phyloP scores from a whole-genome alignment of 2,113 vertebrate genomes.

The Sylvia atricapilla region DNA sequence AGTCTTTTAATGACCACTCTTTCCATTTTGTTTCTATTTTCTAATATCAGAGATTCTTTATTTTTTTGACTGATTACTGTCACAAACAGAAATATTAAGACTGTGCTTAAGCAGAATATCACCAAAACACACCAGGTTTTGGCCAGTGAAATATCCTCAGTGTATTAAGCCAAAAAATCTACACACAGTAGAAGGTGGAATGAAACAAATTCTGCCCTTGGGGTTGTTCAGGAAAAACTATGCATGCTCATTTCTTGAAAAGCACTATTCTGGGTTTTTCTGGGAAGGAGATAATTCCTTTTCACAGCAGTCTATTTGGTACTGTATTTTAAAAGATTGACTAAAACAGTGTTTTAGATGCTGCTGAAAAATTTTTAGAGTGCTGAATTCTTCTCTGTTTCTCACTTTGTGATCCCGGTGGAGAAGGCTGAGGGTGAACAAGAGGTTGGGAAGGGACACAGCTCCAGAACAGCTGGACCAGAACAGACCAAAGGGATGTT shows the following conservation, averaged over 20 bases:
- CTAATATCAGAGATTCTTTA: not conserved
- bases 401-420: not conserved
- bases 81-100: not conserved
- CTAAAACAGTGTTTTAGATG: not conserved
- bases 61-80: not conserved
- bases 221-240: not conserved
- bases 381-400: not conserved
- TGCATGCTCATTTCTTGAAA: not conserved
- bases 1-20: not conserved
- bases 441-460: not conserved
- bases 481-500: not conserved
- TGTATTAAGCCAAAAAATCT: not conserved
- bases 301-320: not conserved
- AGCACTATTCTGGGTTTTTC: not conserved
- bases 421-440: not conserved
- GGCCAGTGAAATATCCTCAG: not conserved
- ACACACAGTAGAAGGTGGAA: not conserved
- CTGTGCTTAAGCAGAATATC: not conserved
- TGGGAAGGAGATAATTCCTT: not conserved
- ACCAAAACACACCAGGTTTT: not conserved
- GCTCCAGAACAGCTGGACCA: not conserved
- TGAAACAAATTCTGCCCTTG: not conserved
- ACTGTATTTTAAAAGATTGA: not conserved
- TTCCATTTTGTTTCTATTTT: not conserved
- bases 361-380: not conserved